A percentile compares a stretch with the other conserved stretches of the same genome.
These are phyloP conservation scores for Tolypeutes matacus DNA, from an alignment of 2,797 vertebrate species.

Conservation along the genomic window DNA sequence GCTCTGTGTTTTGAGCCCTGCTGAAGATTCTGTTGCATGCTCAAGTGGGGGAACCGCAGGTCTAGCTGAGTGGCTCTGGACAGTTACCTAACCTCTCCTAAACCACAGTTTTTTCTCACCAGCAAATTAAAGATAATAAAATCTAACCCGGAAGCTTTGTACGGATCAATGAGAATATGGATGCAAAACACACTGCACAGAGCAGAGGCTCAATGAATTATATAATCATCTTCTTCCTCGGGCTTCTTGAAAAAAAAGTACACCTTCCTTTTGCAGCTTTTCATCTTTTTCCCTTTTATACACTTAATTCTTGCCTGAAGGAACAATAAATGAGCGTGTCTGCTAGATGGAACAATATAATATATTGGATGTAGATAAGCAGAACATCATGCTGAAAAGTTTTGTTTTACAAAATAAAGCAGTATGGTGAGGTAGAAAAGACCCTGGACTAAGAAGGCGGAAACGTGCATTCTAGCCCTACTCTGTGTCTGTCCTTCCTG, in stretches of 20 bases:
- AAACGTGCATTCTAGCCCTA: neutral
- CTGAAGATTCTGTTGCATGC: fast-evolving
- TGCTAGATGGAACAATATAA: neutral
- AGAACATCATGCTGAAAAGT: neutral
- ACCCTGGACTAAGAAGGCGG: neutral
- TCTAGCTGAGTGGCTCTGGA: neutral
- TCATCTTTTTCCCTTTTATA: neutral
- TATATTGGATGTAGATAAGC: neutral
- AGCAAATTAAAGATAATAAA: neutral
- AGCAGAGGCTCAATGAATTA: neutral
- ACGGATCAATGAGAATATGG: neutral
- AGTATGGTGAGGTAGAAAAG: neutral
- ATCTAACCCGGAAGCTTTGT: neutral
- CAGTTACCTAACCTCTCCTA: neutral
- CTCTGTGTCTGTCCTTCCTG: neutral
- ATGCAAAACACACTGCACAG: neutral
- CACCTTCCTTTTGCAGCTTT: neutral
- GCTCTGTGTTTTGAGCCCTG: neutral
- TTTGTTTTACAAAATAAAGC: neutral
- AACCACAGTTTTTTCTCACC: neutral
- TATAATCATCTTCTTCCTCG: neutral
- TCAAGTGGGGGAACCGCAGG: neutral
- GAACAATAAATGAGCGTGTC: neutral
- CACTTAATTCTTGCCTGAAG: neutral
- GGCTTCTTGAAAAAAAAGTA: neutral